phyloP scores from a whole-genome alignment of 2,113 vertebrate species.

The Thymallus thymallus region DNA sequence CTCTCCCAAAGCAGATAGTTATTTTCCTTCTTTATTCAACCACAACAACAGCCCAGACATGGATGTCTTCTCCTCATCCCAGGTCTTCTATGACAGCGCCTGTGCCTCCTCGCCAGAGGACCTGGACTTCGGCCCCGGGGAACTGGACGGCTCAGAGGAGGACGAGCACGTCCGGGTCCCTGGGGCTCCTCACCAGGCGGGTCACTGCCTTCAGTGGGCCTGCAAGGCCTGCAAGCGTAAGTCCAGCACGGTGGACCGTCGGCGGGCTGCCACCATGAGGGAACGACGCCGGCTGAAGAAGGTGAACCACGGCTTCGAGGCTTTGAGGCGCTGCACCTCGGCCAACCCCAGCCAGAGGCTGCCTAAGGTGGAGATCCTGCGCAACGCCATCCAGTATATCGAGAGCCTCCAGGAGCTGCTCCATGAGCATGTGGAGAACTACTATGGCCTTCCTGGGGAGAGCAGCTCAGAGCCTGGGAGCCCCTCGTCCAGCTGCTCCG shows the following conservation, averaged over 20 bases:
- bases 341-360: conserved; percentile 93
- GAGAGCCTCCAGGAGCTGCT: conserved; percentile 94
- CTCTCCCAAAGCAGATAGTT: conserved; percentile 4
- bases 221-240: conserved; percentile 97
- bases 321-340: conserved; percentile 89
- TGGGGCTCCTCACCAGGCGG: conserved; percentile 86
- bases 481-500: conserved; percentile 90
- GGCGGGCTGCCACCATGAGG: conserved; percentile 94
- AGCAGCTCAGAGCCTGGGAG: conserved; percentile 88
- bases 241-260: conserved; percentile 87
- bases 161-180: conserved; percentile 90
- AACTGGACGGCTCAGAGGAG: conserved; percentile 81
- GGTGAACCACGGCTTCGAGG: conserved; percentile 96
- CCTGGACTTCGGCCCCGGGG: conserved; percentile 78
- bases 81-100: conserved; percentile 86
- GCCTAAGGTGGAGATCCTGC: conserved; percentile 96
- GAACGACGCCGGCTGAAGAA: conserved; percentile 94
- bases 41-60: conserved; percentile 57
- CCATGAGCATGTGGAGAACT: conserved; percentile 89
- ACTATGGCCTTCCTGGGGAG: conserved; percentile 82
- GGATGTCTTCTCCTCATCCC: conserved; percentile 87
- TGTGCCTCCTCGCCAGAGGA: conserved; percentile 86
- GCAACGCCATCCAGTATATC: conserved; percentile 96
- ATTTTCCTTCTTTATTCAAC: conserved; percentile 25
- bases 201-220: conserved; percentile 96